Base-by-base conservation (phyloP, 1,140 invertebrate species). In the Magallana ariakensis region DNA sequence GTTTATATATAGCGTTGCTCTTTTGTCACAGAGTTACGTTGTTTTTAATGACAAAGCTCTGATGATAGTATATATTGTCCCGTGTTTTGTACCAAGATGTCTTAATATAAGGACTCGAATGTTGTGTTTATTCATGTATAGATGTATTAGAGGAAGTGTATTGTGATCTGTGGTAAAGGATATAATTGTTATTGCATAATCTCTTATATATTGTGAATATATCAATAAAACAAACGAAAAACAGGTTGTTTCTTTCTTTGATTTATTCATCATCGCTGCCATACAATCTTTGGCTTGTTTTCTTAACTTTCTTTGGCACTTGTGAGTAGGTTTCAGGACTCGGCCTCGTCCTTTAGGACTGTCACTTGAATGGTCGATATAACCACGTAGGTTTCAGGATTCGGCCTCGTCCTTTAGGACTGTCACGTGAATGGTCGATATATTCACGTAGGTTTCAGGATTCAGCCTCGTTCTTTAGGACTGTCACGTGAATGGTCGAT, bases 281-380 rank as follows among this genome's bases (percentile, higher is more conserved):
- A 46, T 46, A 46, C 2, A 46, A 46, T 46, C 33, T 46, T 46
- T 46, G 33, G 33, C 33, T 46, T 46, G 5, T 46, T 46, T 46
- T 5, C 33, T 46, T 46, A 5, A 46, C 33, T 46, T 46, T 46
- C 3, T 46, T 46, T 46, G 33, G 33, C 33, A 46, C 33, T 2
- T 46, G 33, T 62, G 60, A 15, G 8, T 15, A 62, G 19, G 33
- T 62, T 16, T 16, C 3, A 62, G 60, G 15, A 62, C 8, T 19
- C 60, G 15, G 19, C 60, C 26, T 84, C 82, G 5, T 84, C 16
- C 53, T 58, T 84, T 33, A 58, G 16, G 22, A 86, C 33, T 15
- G 75, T 81, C 22, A 86, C n/a, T 16, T 86, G 85, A n/a, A 86
- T 86, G 26, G 62, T 81, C 15, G 85, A 86, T 22, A 86, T n/a